These are phyloP conservation scores for Orthosia gracilis DNA, from an alignment of 2,888 invertebrate genomes.

Conservation along the genomic window DNA sequence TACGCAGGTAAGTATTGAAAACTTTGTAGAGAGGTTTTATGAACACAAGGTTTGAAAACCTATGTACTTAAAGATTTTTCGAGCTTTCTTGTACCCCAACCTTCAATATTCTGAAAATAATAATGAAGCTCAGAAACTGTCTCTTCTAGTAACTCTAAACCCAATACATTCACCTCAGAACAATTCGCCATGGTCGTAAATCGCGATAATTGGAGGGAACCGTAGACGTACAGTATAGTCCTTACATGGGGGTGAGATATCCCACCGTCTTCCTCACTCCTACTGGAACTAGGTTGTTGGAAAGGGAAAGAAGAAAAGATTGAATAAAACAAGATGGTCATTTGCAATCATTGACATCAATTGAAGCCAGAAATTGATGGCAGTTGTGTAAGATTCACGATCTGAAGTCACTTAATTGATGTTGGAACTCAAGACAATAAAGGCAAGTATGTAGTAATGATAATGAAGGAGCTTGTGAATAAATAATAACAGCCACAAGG, in stretches of 20 bases:
- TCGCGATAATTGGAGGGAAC: constrained; percentile 80
- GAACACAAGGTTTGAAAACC: too few relatives aligned
- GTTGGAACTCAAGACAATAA: constrained; percentile 1
- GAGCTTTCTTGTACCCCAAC: too few relatives aligned
- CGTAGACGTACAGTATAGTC: constrained; percentile 68
- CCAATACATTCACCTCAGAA: constrained; percentile 57
- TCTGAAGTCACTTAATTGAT: constrained; percentile 34
- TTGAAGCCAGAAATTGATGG: constrained; percentile 54
- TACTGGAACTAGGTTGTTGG: neutral
- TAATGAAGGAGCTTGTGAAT: neutral
- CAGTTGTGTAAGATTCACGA: constrained; percentile 35
- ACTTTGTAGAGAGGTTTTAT: too few relatives aligned
- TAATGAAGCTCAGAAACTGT: neutral
- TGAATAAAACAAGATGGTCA: constrained; percentile 59
- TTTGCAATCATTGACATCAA: constrained; percentile 66
- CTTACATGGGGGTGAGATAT: constrained; percentile 48
- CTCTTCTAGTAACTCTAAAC: constrained; percentile 52
- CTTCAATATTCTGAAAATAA: neutral
- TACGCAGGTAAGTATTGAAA: too few relatives aligned
- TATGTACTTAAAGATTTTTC: too few relatives aligned
- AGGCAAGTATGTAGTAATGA: neutral
- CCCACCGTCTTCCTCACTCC: constrained; percentile 43
- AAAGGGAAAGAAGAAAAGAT: constrained; percentile 29
- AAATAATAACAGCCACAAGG: too few relatives aligned
- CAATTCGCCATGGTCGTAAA: constrained; percentile 78